Evolutionary conservation across 2,888 invertebrate genomes (phyloP).

Genomic region (Sycophila texana): DNA sequence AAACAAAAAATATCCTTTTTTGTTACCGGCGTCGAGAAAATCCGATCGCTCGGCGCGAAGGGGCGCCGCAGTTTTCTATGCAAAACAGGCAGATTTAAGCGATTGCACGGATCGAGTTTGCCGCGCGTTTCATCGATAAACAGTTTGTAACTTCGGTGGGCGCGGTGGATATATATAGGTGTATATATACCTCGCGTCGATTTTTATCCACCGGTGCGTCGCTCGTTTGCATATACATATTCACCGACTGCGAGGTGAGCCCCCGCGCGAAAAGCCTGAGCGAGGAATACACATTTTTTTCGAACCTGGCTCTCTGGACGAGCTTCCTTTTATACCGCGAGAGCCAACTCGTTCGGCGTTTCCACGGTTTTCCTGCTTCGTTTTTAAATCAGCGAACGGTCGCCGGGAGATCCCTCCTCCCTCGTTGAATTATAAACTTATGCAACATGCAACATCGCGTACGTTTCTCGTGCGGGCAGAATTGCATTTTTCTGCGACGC

Average conservation of each 20-base stretch:
- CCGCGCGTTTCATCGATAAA: constrained; percentile 33
- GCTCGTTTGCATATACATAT: neutral
- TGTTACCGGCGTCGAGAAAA: neutral
- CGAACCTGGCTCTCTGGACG: too few species aligned
- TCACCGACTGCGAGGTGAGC: neutral
- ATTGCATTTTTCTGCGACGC: too few species aligned
- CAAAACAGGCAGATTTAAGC: constrained; percentile 38
- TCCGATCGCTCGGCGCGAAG: neutral
- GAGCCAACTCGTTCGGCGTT: neutral
- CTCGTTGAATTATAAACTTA: neutral
- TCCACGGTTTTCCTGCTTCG: neutral
- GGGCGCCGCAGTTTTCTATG: constrained; percentile 32
- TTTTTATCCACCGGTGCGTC: too few species aligned
- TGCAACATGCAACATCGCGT: neutral
- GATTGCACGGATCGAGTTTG: constrained; percentile 38
- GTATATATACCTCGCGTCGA: too few species aligned
- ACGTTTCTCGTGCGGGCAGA: neutral
- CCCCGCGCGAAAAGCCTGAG: neutral
- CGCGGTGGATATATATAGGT: neutral
- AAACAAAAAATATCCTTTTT: constrained; percentile 14
- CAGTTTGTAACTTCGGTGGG: constrained; percentile 29
- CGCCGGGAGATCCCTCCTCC: neutral
- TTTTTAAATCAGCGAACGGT: neutral
- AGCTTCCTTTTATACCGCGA: neutral
- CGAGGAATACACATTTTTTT: neutral